These are phyloP conservation scores for Carcina quercana DNA, from an alignment of 2,888 invertebrate species.

Conservation along the genomic window DNA sequence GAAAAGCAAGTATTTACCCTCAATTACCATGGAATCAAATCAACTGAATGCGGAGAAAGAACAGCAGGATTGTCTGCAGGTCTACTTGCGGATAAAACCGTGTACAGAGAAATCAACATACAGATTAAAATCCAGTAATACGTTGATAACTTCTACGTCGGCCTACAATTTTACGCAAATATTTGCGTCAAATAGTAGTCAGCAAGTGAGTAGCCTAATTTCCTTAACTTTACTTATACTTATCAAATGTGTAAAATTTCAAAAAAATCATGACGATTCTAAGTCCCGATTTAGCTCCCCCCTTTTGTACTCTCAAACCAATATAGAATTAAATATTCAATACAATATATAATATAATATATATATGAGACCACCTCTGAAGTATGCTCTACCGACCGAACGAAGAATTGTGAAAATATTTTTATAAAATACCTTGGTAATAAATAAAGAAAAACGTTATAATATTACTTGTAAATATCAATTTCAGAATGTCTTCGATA, in stretches of 20 bases:
- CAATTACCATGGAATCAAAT: conserved; percentile 52
- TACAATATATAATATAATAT: too few species aligned
- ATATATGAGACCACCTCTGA: too few species aligned
- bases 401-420: too few species aligned
- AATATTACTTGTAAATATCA: too few species aligned
- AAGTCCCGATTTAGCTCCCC: too few species aligned
- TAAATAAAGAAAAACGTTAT: too few species aligned
- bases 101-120: conserved; percentile 41
- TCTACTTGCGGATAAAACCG: conserved; percentile 71
- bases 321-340: too few species aligned
- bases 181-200: conserved; percentile 44
- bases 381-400: too few species aligned
- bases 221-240: background rate
- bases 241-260: too few species aligned
- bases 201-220: conserved; percentile 40
- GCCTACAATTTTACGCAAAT: conserved; percentile 61
- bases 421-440: too few species aligned
- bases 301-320: too few species aligned
- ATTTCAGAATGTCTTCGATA: conserved; percentile 61
- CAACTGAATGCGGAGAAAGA: conserved; percentile 52
- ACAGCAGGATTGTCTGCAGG: conserved; percentile 61
- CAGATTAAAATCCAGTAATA: conserved; percentile 50
- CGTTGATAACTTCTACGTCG: conserved; percentile 48
- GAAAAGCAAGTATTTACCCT: conserved; percentile 23
- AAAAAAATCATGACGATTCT: too few species aligned